These are phyloP conservation scores for Pseudachorutes palmiensis DNA, from an alignment of 1,140 invertebrate genomes.

Conservation along the genomic window DNA sequence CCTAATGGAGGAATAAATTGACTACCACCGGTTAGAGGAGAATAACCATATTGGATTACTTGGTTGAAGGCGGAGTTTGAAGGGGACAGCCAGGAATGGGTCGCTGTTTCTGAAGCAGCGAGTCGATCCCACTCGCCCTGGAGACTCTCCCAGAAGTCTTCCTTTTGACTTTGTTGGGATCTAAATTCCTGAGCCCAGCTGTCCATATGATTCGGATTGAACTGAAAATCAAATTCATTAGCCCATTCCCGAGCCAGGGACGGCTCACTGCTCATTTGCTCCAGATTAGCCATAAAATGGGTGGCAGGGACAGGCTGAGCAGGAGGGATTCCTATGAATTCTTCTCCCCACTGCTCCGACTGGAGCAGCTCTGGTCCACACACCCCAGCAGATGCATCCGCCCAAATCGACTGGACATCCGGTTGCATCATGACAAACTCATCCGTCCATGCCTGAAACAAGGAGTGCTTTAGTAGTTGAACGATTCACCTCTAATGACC, in stretches of 20 bases:
- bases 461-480: constrained; percentile 23
- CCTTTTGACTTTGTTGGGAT: constrained; percentile 37
- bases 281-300: constrained; percentile 36
- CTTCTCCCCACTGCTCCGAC: constrained; percentile 30
- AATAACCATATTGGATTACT: constrained; percentile 36
- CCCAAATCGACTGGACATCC: neutral
- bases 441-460: neutral
- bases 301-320: constrained; percentile 29
- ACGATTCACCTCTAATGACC: too few species aligned
- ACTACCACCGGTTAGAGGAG: constrained; percentile 13
- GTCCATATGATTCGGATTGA: neutral
- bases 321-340: constrained; percentile 27
- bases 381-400: neutral
- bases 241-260: constrained; percentile 4
- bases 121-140: constrained; percentile 69
- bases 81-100: constrained; percentile 58
- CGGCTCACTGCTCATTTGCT: constrained; percentile 32
- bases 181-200: constrained; percentile 10
- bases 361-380: constrained; percentile 29
- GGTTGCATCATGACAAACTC: neutral
- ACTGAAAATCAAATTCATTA: constrained; percentile 18
- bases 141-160: constrained; percentile 64
- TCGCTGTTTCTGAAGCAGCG: constrained; percentile 44
- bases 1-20: constrained; percentile 43
- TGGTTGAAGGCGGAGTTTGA: constrained; percentile 50